A percentile compares a stretch with the other conserved stretches of the same genome.
Conservation (phyloP, 1,140 invertebrate species). For the Metopolophium dirhodum region DNA sequence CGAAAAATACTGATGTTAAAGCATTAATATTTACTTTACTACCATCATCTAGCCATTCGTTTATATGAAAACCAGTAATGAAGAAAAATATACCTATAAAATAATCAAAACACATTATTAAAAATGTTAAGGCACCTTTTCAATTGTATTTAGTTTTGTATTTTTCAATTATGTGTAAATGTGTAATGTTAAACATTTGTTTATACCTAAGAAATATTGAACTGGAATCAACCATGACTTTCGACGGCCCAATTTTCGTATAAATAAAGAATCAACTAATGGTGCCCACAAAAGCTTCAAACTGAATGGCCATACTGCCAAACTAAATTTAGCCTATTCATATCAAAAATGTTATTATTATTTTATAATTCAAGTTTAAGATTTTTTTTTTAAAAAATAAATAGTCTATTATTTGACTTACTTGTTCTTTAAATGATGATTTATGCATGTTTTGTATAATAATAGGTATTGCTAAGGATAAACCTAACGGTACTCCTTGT, state of each 20-base stretch:
- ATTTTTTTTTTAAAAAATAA: neutral
- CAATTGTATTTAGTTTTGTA: neutral
- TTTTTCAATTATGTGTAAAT: neutral
- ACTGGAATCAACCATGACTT: constrained; percentile 98
- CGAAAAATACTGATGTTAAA: constrained; percentile 87
- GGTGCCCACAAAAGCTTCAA: constrained; percentile 98
- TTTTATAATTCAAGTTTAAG: neutral
- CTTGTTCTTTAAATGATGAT: constrained; percentile 70
- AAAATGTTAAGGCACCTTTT: neutral
- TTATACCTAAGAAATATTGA: constrained; percentile 80
- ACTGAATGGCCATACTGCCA: constrained; percentile 97
- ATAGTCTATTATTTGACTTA: constrained; percentile 60
- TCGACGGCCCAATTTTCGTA: constrained; percentile 83
- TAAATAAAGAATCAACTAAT: constrained; percentile 92
- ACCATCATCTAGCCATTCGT: constrained; percentile 73
- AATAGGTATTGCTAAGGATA: constrained; percentile 93
- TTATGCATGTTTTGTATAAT: constrained; percentile 80
- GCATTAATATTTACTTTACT: constrained; percentile 76
- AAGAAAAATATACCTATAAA: constrained; percentile 73
- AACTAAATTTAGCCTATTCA: constrained; percentile 98
- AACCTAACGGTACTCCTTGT: constrained; percentile 95
- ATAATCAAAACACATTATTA: neutral
- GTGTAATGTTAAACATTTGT: neutral
- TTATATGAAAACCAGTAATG: constrained; percentile 77
- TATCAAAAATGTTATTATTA: constrained; percentile 64